A percentile compares a stretch with the other conserved stretches of the same genome.
Evolutionary conservation across 2,888 invertebrate species (phyloP).

Genomic region (Coecobrya sp.): DNA sequence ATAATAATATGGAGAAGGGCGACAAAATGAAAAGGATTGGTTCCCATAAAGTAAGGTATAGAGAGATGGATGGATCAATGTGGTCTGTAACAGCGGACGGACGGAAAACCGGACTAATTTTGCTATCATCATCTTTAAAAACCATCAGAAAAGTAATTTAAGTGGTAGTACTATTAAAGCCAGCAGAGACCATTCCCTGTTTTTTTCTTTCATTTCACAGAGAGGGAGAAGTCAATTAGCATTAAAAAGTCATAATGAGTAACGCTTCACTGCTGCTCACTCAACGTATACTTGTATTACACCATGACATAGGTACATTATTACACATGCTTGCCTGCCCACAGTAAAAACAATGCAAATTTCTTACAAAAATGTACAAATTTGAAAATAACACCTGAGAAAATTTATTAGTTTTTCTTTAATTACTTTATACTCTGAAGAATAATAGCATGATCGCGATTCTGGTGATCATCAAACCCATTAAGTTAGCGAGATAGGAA

Average conservation of each 20-base stretch:
- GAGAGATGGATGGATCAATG: slow-evolving; percentile 51
- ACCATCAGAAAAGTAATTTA: slow-evolving; percentile 27
- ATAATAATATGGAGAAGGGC: not conserved
- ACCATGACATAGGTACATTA: not conserved
- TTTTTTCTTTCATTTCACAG: slow-evolving; percentile 19
- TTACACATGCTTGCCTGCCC: slow-evolving; percentile 4
- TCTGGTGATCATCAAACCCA: not conserved
- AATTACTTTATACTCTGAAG: slow-evolving; percentile 29
- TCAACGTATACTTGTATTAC: not conserved
- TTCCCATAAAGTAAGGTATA: slow-evolving; percentile 52
- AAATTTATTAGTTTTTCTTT: slow-evolving; percentile 52
- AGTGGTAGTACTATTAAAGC: not conserved
- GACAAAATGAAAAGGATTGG: slow-evolving; percentile 45
- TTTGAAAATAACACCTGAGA: slow-evolving; percentile 71
- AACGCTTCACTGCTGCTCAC: slow-evolving; percentile 76
- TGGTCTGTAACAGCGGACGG: slow-evolving; percentile 29
- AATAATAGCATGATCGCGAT: not conserved
- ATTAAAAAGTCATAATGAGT: slow-evolving; percentile 78
- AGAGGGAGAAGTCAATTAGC: slow-evolving; percentile 72
- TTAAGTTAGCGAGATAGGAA: not conserved
- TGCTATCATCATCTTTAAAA: slow-evolving; percentile 66
- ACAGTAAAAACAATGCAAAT: slow-evolving; percentile 56
- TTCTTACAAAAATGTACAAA: slow-evolving; percentile 75
- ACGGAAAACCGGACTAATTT: slow-evolving; percentile 80
- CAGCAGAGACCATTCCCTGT: slow-evolving; percentile 48